These are phyloP conservation scores for Tichodroma muraria DNA, from an alignment of 2,113 vertebrate species.

Conservation along the genomic window DNA sequence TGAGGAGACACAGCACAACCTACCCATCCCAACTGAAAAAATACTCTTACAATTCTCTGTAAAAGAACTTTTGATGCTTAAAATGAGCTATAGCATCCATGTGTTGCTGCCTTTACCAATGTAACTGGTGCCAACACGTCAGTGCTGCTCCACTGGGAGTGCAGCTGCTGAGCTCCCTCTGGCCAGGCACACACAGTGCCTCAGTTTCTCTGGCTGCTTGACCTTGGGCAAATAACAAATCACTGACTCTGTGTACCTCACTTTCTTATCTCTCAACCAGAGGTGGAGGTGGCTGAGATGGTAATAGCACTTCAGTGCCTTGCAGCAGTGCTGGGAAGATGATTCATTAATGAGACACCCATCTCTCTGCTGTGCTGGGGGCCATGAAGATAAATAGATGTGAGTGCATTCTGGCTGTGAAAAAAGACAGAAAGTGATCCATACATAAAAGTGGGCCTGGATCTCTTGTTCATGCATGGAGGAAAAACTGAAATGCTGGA, in stretches of 20 bases:
- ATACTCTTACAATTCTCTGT: background rate
- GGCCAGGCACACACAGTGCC: rapidly evolving
- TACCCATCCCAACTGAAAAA: background rate
- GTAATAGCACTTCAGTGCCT: background rate
- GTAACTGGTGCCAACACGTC: rapidly evolving
- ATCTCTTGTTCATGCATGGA: background rate
- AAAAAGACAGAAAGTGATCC: background rate
- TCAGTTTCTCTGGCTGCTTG: background rate
- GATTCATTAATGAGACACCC: background rate
- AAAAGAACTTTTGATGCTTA: background rate
- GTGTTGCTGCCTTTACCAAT: background rate
- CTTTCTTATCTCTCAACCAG: background rate
- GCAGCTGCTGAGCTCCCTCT: background rate
- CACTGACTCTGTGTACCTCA: background rate
- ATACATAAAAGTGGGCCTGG: background rate
- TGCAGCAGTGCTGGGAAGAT: background rate
- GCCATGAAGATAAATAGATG: background rate
- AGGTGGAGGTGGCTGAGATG: background rate
- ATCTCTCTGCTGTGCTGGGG: background rate
- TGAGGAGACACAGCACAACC: background rate
- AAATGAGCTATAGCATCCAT: background rate
- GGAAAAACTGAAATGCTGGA: background rate
- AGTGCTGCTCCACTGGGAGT: background rate
- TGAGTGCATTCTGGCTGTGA: background rate
- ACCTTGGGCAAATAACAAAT: background rate